These are phyloP conservation scores for Hirtodrosophila cameraria DNA, from an alignment of 2,888 invertebrate species.

Conservation along the genomic window DNA sequence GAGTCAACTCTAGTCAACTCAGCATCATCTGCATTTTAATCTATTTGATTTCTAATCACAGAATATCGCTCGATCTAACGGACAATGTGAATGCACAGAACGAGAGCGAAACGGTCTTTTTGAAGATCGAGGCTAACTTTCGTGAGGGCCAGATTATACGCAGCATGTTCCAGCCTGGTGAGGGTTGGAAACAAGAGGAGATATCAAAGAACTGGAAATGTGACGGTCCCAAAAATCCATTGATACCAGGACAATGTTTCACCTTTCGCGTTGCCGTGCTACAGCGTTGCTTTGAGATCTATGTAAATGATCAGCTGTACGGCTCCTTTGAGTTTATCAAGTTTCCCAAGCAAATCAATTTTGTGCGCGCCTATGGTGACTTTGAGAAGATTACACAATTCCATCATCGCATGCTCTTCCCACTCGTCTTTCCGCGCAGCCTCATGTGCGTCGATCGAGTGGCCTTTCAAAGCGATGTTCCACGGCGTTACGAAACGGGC, in stretches of 20 bases:
- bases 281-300: slow-evolving; percentile 83
- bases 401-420: slow-evolving; percentile 83
- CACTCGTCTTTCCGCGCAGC: slow-evolving; percentile 81
- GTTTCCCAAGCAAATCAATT: slow-evolving; percentile 83
- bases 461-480: slow-evolving; percentile 83
- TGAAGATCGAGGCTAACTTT: slow-evolving; percentile 84
- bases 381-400: slow-evolving; percentile 84
- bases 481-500: slow-evolving; percentile 82
- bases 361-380: slow-evolving; percentile 81
- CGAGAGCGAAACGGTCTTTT: slow-evolving; percentile 82
- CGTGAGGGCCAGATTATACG: slow-evolving; percentile 84
- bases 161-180: slow-evolving; percentile 83
- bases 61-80: slow-evolving; percentile 83
- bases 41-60: too few species aligned
- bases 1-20: too few species aligned
- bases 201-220: slow-evolving; percentile 84
- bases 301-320: slow-evolving; percentile 83
- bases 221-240: slow-evolving; percentile 83
- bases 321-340: slow-evolving; percentile 82
- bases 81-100: slow-evolving; percentile 81
- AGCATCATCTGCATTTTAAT: neutral
- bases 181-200: slow-evolving; percentile 84
- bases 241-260: slow-evolving; percentile 82
- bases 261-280: slow-evolving; percentile 83
- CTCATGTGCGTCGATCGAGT: slow-evolving; percentile 80